Conservation (phyloP, 2,113 vertebrate genomes). For the Lathamus discolor region DNA sequence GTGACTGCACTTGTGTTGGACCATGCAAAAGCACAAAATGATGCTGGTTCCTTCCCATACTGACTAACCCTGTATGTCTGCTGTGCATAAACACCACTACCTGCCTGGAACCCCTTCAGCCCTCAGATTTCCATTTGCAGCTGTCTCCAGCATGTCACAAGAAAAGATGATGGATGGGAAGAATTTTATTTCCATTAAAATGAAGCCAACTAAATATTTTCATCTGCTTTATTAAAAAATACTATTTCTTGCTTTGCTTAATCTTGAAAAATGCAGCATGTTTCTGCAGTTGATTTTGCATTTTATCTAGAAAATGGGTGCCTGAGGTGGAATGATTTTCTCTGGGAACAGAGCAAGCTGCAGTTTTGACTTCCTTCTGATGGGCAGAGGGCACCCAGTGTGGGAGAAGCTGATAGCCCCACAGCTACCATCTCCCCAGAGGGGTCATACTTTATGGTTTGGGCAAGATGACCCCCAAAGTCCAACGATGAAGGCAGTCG, state of each 20-base stretch:
- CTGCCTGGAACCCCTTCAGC: not conserved
- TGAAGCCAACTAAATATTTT: slow-evolving; percentile 17
- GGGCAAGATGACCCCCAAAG: not conserved
- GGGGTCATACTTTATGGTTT: not conserved
- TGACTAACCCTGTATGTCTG: not conserved
- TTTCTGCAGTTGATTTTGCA: slow-evolving; percentile 36
- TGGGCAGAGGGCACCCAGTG: not conserved
- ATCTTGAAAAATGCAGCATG: slow-evolving; percentile 28
- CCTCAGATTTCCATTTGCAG: not conserved
- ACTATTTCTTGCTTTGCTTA: not conserved
- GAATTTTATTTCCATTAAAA: slow-evolving; percentile 35
- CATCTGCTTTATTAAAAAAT: slow-evolving; percentile 43
- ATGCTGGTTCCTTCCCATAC: not conserved
- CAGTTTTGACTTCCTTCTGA: not conserved
- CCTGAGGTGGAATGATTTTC: not conserved
- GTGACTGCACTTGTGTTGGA: slow-evolving; percentile 32
- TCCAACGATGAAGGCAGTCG: not conserved
- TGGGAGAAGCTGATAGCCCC: not conserved
- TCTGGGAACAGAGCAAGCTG: not conserved
- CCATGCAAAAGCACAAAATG: not conserved
- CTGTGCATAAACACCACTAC: not conserved
- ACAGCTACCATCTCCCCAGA: not conserved
- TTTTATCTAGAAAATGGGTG: not conserved
- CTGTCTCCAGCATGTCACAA: not conserved
- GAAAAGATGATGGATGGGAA: slow-evolving; percentile 43